A percentile compares a stretch with the other conserved stretches of the same genome.
These are phyloP conservation scores for Valencia hispanica DNA, from an alignment of 2,797 vertebrate species.

Conservation along the genomic window DNA sequence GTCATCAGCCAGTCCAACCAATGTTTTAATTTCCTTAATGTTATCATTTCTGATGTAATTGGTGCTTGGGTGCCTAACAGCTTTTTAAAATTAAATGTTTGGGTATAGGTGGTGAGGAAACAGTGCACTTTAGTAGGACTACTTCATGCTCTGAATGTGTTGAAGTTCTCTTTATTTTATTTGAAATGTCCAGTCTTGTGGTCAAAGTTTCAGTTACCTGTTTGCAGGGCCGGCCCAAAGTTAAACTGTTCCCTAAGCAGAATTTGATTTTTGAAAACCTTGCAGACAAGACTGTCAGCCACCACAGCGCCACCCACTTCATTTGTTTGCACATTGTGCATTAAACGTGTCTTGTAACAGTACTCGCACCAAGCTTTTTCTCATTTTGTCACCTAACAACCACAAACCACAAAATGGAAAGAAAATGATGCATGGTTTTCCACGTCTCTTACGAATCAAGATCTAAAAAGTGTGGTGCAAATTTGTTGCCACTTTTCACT, in stretches of 20 bases:
- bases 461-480: not conserved
- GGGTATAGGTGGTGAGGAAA: slow-evolving; percentile 61
- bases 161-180: not conserved
- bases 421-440: not conserved
- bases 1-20: slow-evolving; percentile 80
- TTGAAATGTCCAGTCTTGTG: slow-evolving; percentile 9
- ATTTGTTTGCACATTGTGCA: not conserved
- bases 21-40: slow-evolving; percentile 86
- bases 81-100: slow-evolving; percentile 81
- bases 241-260: not conserved
- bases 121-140: slow-evolving; percentile 37
- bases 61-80: slow-evolving; percentile 79
- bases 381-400: not conserved
- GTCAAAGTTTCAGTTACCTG: not conserved
- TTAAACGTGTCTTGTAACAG: not conserved
- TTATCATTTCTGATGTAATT: slow-evolving; percentile 84
- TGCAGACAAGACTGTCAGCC: not conserved
- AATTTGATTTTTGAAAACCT: slow-evolving; percentile 1
- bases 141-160: not conserved
- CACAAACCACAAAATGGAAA: not conserved
- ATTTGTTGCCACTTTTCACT: not conserved
- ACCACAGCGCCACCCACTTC: not conserved
- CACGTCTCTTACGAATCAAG: not conserved
- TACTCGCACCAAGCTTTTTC: not conserved
- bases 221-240: not conserved